A percentile compares a stretch with the other conserved stretches of the same genome.
Evolutionary conservation across 53 echinoderm and acorn worm species (phyloP).

Genomic region (Pentamera pediparva): DNA sequence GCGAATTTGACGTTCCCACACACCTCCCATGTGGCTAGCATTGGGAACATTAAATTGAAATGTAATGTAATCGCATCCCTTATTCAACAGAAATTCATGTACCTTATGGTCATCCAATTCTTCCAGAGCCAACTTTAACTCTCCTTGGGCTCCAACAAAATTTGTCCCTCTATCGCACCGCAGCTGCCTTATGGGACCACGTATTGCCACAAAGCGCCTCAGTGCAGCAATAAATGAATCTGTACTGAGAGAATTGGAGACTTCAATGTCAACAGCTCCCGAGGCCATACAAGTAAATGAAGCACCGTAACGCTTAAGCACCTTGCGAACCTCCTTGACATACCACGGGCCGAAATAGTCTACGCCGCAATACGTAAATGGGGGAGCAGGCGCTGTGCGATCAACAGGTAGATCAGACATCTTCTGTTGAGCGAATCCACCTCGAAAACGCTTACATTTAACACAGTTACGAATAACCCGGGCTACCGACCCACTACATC

Average conservation of each 20-base stretch:
- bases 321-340: slow-evolving; percentile 40
- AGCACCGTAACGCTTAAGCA: slow-evolving; percentile 28
- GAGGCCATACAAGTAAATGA: slow-evolving; percentile 42
- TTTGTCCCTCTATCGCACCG: too few relatives aligned
- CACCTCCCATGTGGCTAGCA: slow-evolving; percentile 60
- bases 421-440: neutral
- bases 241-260: slow-evolving; percentile 14
- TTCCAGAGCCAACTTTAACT: too few relatives aligned
- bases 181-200: too few relatives aligned
- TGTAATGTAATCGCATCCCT: too few relatives aligned
- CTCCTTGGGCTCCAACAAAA: too few relatives aligned
- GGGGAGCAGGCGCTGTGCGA: slow-evolving; percentile 35
- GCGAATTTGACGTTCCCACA: slow-evolving; percentile 74
- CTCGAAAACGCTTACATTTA: neutral
- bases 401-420: slow-evolving; percentile 30
- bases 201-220: slow-evolving; percentile 28
- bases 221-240: slow-evolving; percentile 14
- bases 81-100: too few relatives aligned
- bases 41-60: slow-evolving; percentile 55
- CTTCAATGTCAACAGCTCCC: slow-evolving; percentile 36
- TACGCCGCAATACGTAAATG: slow-evolving; percentile 33
- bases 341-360: slow-evolving; percentile 38
- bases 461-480: slow-evolving; percentile 4
- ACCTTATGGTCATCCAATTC: too few relatives aligned
- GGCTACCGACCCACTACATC: neutral